These are phyloP conservation scores for Corvus moneduloides DNA, from an alignment of 2,113 vertebrate species.

Conservation along the genomic window DNA sequence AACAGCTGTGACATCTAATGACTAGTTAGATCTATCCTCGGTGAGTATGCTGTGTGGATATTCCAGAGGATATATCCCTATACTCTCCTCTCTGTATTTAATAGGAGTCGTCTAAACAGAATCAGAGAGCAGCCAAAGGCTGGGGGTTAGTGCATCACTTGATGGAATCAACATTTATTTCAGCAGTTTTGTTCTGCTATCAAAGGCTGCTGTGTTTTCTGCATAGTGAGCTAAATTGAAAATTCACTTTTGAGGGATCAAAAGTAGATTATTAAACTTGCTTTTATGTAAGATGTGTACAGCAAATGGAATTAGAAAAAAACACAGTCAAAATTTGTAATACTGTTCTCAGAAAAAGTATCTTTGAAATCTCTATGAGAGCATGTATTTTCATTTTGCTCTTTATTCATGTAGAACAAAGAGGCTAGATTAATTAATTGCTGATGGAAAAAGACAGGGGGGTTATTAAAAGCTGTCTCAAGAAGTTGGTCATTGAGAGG, in stretches of 20 bases:
- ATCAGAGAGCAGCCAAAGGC: conserved; percentile 12
- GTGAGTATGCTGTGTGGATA: conserved; percentile 66
- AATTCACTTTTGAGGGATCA: conserved; percentile 41
- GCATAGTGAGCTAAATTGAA: conserved; percentile 19
- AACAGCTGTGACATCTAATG: conserved; percentile 66
- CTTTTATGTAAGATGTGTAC: conserved; percentile 30
- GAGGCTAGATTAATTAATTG: conserved; percentile 48
- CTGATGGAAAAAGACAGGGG: conserved; percentile 18
- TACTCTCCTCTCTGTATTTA: conserved; percentile 62
- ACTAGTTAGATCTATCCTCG: conserved; percentile 53
- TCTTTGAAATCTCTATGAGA: conserved; percentile 30
- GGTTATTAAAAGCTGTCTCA: conserved; percentile 45
- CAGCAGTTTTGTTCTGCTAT: conserved; percentile 46
- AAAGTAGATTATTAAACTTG: conserved; percentile 32
- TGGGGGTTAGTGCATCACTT: conserved; percentile 6
- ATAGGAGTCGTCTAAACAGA: conserved; percentile 29
- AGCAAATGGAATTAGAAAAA: conserved; percentile 32
- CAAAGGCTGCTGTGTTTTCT: conserved; percentile 56
- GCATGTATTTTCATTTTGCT: conserved; percentile 26
- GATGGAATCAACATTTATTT: conserved; percentile 39
- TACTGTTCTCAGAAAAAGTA: conserved; percentile 19
- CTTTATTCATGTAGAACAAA: conserved; percentile 42
- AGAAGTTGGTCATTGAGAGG: conserved; percentile 31
- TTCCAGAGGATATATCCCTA: conserved; percentile 65
- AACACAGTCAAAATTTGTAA: conserved; percentile 17